Conservation (phyloP, 2,113 vertebrate species). For the Erythrolamprus reginae region DNA sequence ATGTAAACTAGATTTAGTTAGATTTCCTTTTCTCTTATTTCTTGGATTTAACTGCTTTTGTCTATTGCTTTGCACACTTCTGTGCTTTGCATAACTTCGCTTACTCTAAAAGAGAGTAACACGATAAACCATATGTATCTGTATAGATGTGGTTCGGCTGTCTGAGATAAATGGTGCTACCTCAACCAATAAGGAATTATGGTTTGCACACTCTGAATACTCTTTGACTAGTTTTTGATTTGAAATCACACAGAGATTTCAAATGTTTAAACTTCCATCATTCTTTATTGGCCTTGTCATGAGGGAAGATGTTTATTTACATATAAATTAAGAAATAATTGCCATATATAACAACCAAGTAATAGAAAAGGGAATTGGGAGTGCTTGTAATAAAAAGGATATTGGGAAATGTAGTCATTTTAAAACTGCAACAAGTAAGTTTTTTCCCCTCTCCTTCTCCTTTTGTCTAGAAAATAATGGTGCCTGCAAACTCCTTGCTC, state of each 20-base stretch:
- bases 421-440: neutral
- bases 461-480: neutral
- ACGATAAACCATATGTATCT: neutral
- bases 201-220: neutral
- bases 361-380: neutral
- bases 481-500: neutral
- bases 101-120: neutral
- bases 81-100: neutral
- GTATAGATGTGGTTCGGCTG: neutral
- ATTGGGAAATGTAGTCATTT: neutral
- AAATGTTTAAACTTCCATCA: neutral
- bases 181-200: neutral
- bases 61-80: neutral
- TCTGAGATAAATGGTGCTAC: neutral
- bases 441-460: neutral
- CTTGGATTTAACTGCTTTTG: neutral
- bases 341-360: neutral
- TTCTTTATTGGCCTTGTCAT: neutral
- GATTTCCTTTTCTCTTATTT: neutral
- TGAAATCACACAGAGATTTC: neutral
- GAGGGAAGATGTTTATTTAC: neutral
- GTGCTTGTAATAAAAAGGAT: neutral
- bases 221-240: neutral
- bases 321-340: neutral
- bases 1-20: neutral